Evolutionary conservation across 2,113 vertebrate species (phyloP).

Genomic region (Myodes glareolus): DNA sequence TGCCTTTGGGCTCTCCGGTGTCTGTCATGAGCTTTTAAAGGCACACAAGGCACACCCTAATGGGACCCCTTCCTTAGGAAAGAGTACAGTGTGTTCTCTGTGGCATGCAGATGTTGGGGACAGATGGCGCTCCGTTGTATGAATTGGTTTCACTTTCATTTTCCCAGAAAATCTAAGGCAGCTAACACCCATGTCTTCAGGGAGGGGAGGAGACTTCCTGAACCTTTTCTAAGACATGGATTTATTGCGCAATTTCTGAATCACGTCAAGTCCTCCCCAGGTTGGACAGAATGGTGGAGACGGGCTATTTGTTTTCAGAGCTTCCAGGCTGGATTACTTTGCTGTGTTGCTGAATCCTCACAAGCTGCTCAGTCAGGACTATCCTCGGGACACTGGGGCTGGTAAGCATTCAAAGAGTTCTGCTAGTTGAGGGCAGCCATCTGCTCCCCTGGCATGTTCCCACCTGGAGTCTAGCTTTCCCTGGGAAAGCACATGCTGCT

Average conservation of each 20-base stretch:
- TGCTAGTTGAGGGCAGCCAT: background rate
- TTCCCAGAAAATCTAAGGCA: constrained; percentile 26
- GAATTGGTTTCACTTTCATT: constrained; percentile 40
- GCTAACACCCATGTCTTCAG: background rate
- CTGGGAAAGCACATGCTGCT: background rate
- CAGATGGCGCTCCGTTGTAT: background rate
- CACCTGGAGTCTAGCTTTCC: background rate
- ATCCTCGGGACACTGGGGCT: background rate
- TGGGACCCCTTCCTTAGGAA: constrained; percentile 3
- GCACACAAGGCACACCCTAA: background rate
- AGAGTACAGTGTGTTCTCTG: background rate
- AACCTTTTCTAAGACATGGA: background rate
- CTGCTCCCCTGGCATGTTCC: background rate
- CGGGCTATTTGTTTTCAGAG: constrained; percentile 17
- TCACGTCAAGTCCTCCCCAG: background rate
- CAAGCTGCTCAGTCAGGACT: background rate
- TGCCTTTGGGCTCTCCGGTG: background rate
- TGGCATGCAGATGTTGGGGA: background rate
- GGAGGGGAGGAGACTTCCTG: constrained; percentile 21
- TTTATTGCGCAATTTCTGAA: constrained; percentile 42
- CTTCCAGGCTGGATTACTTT: background rate
- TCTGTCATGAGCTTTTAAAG: constrained; percentile 37
- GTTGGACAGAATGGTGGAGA: background rate
- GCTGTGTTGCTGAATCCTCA: background rate
- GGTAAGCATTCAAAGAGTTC: constrained; percentile 22